phyloP scores from a whole-genome alignment of 1,140 invertebrate genomes.

The Drosophila nebulosa region DNA sequence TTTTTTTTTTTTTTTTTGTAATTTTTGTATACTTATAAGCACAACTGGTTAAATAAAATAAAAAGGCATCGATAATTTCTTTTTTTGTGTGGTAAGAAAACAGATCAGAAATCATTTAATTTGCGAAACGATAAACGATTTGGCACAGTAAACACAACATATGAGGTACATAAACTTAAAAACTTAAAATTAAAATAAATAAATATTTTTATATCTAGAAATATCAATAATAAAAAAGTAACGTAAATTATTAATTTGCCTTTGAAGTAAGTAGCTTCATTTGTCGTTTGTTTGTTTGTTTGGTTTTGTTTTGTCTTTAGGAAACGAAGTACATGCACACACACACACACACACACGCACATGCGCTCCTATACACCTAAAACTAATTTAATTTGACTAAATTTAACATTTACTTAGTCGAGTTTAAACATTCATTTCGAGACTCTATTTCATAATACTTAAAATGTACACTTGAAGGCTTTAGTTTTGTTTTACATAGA shows the following conservation, averaged over 20 bases:
- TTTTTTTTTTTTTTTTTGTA: constrained; percentile 9
- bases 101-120: constrained; percentile 59
- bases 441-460: constrained; percentile 69
- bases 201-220: constrained; percentile 22
- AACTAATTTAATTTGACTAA: constrained; percentile 32
- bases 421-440: constrained; percentile 54
- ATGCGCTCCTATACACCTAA: constrained; percentile 9
- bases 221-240: constrained; percentile 1
- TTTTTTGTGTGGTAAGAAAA: constrained; percentile 42
- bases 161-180: constrained; percentile 33
- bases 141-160: constrained; percentile 29
- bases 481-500: constrained; percentile 49
- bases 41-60: constrained; percentile 52
- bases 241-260: constrained; percentile 18
- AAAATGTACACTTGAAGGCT: constrained; percentile 72
- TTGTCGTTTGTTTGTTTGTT: constrained; percentile 19
- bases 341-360: background rate
- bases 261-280: constrained; percentile 35
- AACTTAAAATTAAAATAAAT: constrained; percentile 19
- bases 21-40: background rate
- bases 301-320: constrained; percentile 60
- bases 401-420: constrained; percentile 51
- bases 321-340: constrained; percentile 58
- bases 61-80: constrained; percentile 37
- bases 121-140: constrained; percentile 48